Evolutionary conservation across 2,113 vertebrate species (phyloP), one percentile per base, ranked within the genome.

Genomic region (Pterocles gutturalis): DNA sequence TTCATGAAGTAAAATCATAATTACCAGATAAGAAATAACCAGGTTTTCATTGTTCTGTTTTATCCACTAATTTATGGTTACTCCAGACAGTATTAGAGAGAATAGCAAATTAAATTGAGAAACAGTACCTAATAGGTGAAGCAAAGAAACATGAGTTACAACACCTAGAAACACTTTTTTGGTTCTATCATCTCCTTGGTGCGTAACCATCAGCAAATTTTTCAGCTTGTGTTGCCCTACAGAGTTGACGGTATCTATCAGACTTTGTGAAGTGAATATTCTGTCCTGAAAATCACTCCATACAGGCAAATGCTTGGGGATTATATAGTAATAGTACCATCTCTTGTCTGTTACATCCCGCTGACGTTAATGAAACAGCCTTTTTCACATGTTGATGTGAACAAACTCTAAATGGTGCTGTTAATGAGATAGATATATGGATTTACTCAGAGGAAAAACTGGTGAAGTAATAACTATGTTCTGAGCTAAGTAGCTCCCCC

Each of bases 1-100:
- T 96, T 88, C 87, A 64, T 53, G 25, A 49, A 92, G 22, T 72
- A 83, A 94, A 96, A 88, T 65, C 19, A 62, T 94, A 94, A 97
- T 96, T 96, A 67, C 49, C 77, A 95, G 93, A 87, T 95, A 95
- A 96, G 94, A 84, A 96, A 91, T 81, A 97, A 70, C 54, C 82
- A 95, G 38, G 51, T 85, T 95, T 93, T 91, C 84, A 86, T 93
- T 96, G 94, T 87, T 95, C 83, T 82, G 17, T 62, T 92, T 93
- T 94, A 94, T 93, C 58, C 79, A 71, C 29, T 93, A 90, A 92
- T 96, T 95, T 97, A 85, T 80, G n/a, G 93, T 93, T 95, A 67
- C 55, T 97, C 73, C 71, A 81, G 51, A 93, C 48, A 66, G 18
- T 65, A 93, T 93, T 83, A 77, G 53, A 85, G 20, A 83, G 70